Percentiles rank a stretch among this genome's conserved stretches.
These are phyloP conservation scores for Notodonta dromedarius DNA, from an alignment of 2,888 invertebrate genomes.

Conservation along the genomic window DNA sequence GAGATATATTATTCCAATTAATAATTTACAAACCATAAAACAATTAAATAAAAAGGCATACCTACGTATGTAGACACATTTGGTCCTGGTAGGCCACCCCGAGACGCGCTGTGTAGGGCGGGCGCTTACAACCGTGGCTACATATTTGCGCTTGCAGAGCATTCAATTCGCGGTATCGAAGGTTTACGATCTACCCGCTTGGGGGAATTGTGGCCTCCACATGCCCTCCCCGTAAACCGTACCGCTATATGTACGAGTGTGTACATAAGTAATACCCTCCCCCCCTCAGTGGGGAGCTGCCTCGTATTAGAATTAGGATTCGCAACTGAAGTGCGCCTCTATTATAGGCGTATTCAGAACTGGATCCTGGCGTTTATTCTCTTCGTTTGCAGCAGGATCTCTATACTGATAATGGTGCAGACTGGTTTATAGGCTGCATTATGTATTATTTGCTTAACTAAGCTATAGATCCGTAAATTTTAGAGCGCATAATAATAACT, in stretches of 20 bases:
- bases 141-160: conserved; percentile 70
- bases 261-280: conserved; percentile 73
- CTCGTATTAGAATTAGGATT: conserved; percentile 77
- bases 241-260: conserved; percentile 54
- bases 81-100: conserved; percentile 20
- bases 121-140: conserved; percentile 58
- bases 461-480: not conserved
- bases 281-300: conserved; percentile 51
- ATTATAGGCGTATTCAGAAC: conserved; percentile 51
- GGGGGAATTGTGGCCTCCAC: conserved; percentile 79
- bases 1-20: not conserved
- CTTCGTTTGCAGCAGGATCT: conserved; percentile 21
- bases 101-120: conserved; percentile 39
- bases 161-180: conserved; percentile 81
- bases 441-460: not conserved
- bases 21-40: no score
- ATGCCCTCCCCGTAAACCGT: conserved; percentile 67
- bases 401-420: not conserved
- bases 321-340: conserved; percentile 61
- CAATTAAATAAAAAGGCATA: no score
- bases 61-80: not conserved
- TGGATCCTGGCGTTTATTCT: conserved; percentile 51
- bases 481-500: no score
- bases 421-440: not conserved
- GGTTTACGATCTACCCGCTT: conserved; percentile 80